phyloP scores from a whole-genome alignment of 1,140 invertebrate species.

The Conus betulinus region DNA sequence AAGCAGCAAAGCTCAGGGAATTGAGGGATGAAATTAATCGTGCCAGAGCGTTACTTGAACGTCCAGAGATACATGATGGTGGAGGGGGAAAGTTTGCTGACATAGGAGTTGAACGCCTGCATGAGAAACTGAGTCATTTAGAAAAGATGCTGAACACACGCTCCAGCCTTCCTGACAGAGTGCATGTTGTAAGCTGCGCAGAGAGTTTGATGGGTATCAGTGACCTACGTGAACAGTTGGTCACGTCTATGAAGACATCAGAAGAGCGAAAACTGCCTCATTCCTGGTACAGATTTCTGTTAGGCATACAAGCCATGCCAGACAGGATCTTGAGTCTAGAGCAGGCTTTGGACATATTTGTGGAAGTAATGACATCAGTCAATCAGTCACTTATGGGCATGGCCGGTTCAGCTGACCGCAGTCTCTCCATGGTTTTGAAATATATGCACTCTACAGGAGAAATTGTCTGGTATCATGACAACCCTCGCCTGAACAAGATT shows the following conservation, averaged over 20 bases:
- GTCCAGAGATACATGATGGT: constrained; percentile 41
- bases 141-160: constrained; percentile 62
- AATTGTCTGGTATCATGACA: constrained; percentile 70
- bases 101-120: constrained; percentile 58
- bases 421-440: constrained; percentile 62
- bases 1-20: constrained; percentile 59
- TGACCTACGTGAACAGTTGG: constrained; percentile 45
- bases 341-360: constrained; percentile 59
- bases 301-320: constrained; percentile 55
- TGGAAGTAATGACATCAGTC: constrained; percentile 55
- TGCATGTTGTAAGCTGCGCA: constrained; percentile 67
- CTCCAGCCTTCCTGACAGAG: constrained; percentile 54
- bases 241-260: constrained; percentile 46
- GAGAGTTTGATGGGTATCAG: constrained; percentile 56
- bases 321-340: constrained; percentile 60
- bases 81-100: constrained; percentile 60
- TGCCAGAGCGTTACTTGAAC: constrained; percentile 48
- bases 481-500: constrained; percentile 59
- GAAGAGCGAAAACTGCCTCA: constrained; percentile 60
- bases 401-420: constrained; percentile 62
- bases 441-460: constrained; percentile 70
- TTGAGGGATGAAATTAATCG: constrained; percentile 54
- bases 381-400: constrained; percentile 63
- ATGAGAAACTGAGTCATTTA: constrained; percentile 57
- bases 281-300: constrained; percentile 66